These are phyloP conservation scores for Nyctalus aviator DNA, from an alignment of 2,797 vertebrate genomes.

Conservation along the genomic window DNA sequence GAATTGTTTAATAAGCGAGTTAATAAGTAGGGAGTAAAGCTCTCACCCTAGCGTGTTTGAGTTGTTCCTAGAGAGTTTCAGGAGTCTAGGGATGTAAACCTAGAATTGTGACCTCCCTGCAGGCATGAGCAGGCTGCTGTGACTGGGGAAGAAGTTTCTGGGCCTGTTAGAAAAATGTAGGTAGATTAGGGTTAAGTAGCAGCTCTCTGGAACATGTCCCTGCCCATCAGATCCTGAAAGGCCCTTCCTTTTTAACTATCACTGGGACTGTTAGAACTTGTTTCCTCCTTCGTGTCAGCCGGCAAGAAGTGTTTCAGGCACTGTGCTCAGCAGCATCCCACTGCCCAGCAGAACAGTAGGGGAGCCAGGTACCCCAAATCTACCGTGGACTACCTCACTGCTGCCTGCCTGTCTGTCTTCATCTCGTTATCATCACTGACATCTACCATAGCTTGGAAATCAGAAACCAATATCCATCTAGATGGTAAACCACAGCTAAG, in stretches of 20 bases:
- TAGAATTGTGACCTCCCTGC: slow-evolving; percentile 79
- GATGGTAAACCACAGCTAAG: slow-evolving; percentile 71
- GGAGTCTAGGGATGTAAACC: slow-evolving; percentile 75
- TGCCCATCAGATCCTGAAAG: slow-evolving; percentile 60
- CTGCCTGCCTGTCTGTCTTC: slow-evolving; percentile 40
- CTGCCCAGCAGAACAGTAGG: slow-evolving; percentile 22
- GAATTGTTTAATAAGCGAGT: slow-evolving; percentile 2
- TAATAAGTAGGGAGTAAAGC: neutral
- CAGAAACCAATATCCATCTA: slow-evolving; percentile 68
- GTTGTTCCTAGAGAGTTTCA: slow-evolving; percentile 48
- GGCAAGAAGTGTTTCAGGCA: slow-evolving; percentile 31
- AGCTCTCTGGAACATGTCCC: slow-evolving; percentile 51
- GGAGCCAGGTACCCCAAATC: slow-evolving; percentile 14
- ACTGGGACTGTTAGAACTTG: slow-evolving; percentile 40
- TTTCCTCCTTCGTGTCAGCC: slow-evolving; percentile 62
- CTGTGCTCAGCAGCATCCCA: slow-evolving; percentile 35
- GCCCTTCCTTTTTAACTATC: slow-evolving; percentile 51
- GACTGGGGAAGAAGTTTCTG: slow-evolving; percentile 57
- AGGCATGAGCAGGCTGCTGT: slow-evolving; percentile 60
- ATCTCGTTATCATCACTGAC: slow-evolving; percentile 51
- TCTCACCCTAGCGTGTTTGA: neutral
- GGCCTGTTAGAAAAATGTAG: slow-evolving; percentile 79
- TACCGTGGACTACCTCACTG: neutral
- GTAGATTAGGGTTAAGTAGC: slow-evolving; percentile 74
- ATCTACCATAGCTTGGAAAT: slow-evolving; percentile 55